phyloP scores from a whole-genome alignment of 2,888 invertebrate genomes.

The Cosmia pyralina region DNA sequence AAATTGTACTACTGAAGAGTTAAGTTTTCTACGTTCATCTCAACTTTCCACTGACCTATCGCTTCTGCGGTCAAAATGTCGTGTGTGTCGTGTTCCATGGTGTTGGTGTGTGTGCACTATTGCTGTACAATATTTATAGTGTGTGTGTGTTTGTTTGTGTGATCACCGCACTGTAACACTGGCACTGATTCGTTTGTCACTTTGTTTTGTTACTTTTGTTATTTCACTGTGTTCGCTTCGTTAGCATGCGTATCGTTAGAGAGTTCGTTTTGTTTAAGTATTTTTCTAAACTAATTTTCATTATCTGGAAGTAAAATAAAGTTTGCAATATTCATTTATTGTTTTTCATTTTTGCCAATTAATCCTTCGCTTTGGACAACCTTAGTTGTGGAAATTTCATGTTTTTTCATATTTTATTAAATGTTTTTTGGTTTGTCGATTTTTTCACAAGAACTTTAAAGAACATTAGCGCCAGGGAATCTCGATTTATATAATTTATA shows the following conservation, averaged over 20 bases:
- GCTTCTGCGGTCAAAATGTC: slow-evolving; percentile 84
- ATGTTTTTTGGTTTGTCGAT: neutral
- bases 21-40: slow-evolving; percentile 53
- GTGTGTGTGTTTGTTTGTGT: slow-evolving; percentile 47
- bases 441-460: neutral
- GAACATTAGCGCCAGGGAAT: neutral
- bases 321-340: neutral
- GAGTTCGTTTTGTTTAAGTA: slow-evolving; percentile 59
- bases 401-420: neutral
- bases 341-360: neutral
- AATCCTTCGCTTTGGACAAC: neutral
- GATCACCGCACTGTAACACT: slow-evolving; percentile 65
- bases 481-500: slow-evolving; percentile 31
- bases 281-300: slow-evolving; percentile 51
- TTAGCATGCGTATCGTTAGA: slow-evolving; percentile 52
- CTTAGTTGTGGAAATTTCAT: too few species aligned
- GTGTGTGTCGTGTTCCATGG: slow-evolving; percentile 81
- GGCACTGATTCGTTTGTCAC: slow-evolving; percentile 54
- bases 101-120: slow-evolving; percentile 68
- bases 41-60: slow-evolving; percentile 83
- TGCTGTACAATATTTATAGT: slow-evolving; percentile 55
- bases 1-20: slow-evolving; percentile 21
- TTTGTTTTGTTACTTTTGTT: slow-evolving; percentile 33
- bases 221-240: slow-evolving; percentile 57
- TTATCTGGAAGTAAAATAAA: slow-evolving; percentile 21